phyloP scores from a whole-genome alignment of 2,888 invertebrate species.

The Apodemia mormo region DNA sequence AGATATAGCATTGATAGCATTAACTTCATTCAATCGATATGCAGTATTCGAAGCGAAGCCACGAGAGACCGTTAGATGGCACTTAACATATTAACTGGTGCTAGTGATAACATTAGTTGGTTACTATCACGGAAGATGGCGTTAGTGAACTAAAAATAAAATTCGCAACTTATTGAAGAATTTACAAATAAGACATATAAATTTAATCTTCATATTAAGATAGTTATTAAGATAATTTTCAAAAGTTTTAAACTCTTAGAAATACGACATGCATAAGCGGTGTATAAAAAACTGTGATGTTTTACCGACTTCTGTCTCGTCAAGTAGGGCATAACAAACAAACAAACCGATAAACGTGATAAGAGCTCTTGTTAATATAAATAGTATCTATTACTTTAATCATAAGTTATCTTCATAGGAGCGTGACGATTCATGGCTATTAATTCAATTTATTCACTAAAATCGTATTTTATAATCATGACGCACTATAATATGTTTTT shows the following conservation, averaged over 20 bases:
- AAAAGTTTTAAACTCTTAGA: background rate
- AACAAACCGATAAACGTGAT: constrained; percentile 72
- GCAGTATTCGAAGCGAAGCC: no score
- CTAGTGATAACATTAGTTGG: background rate
- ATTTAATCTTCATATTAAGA: background rate
- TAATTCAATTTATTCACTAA: background rate
- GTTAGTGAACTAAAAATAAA: background rate
- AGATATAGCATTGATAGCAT: no score
- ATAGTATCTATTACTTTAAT: constrained; percentile 53
- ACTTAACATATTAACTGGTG: no score
- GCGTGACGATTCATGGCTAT: constrained; percentile 6
- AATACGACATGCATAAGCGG: background rate
- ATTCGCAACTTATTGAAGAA: background rate
- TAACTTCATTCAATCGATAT: no score
- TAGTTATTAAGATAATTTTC: background rate
- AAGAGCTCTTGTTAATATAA: constrained; percentile 53
- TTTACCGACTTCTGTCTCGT: background rate
- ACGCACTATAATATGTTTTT: background rate
- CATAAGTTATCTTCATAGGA: constrained; percentile 57
- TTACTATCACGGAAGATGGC: background rate
- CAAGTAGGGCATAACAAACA: constrained; percentile 31
- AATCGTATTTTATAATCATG: background rate
- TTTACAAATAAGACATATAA: background rate
- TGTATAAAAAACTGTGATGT: background rate
- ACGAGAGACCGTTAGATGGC: background rate